Base-by-base conservation (phyloP, 2,888 invertebrate genomes). In the Cotesia congregata region DNA sequence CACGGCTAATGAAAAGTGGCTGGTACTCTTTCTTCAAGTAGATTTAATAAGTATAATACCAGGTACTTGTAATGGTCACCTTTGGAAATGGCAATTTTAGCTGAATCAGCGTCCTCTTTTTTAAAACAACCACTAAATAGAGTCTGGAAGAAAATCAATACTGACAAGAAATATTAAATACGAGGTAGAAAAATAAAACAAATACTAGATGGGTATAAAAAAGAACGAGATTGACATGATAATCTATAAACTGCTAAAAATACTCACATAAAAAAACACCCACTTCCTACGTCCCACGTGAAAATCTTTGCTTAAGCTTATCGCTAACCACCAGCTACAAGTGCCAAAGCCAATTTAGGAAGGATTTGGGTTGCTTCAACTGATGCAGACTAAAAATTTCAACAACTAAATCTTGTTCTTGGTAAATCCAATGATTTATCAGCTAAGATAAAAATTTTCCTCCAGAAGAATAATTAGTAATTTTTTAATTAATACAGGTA, bases 21-120 rank as follows among this genome's bases (percentile, higher is more conserved):
- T 12, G 1, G 50, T 12, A 30, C 30, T 30, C 30, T 30, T 50
- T 50, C 83, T 83, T 80, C 80, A 82, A 80, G 80, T 50, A 50
- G 80, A 77, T 81, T 80, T 81, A 80, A 82, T 81, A 83, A 86
- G 84, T 86, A 83, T 83, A 83, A 83, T 38, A 84, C 82, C 81
- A 30, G 30, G 30, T 30, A 30, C 30, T 30, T 30, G 80, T 81
- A 82, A 41, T 72, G 40, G 76, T 83, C 82, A 79, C 83, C 83
- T 85, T 85, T 50, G 4, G 15, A 20, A 62, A 62, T 15, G 17
- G 15, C 83, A 82, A 85, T 79, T 84, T 83, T 80, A 82, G 85
- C 81, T 80, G 83, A 83, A 85, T 86, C 85, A 86, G 85, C 86
- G 84, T 76, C 81, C 84, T 83, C 84, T 84, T 85, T 83, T 82